Conservation (phyloP, 2,113 vertebrate genomes). For the Aramus guarauna region DNA sequence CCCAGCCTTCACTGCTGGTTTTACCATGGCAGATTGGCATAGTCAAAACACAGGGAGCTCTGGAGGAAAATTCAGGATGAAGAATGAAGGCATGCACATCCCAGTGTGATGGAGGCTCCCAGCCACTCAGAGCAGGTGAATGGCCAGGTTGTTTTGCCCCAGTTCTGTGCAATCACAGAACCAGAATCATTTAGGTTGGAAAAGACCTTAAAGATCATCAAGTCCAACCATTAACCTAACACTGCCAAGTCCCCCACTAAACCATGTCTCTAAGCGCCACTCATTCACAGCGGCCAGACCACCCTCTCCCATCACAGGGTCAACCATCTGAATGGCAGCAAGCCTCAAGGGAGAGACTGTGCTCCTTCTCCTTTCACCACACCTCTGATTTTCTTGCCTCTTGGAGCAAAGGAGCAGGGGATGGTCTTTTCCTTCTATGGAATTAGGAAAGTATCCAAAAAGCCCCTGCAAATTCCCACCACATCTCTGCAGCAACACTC, state of each 20-base stretch:
- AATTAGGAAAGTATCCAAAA: not conserved
- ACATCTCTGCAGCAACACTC: rapidly evolving
- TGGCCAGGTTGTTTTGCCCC: not conserved
- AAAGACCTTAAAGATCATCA: not conserved
- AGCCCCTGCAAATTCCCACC: not conserved
- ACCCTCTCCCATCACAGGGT: not conserved
- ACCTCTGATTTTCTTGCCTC: not conserved
- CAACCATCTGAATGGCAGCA: not conserved
- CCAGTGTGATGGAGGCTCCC: not conserved
- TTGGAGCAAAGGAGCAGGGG: not conserved
- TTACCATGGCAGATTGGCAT: not conserved
- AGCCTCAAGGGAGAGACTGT: not conserved
- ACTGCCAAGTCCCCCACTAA: too few relatives aligned
- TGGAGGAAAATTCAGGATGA: not conserved
- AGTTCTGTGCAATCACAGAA: not conserved
- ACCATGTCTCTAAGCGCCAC: not conserved
- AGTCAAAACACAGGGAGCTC: not conserved
- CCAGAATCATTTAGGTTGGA: not conserved
- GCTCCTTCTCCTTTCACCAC: not conserved
- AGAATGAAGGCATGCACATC: not conserved
- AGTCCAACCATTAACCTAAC: not conserved
- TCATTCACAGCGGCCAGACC: not conserved
- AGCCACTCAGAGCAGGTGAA: not conserved
- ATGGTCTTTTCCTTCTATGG: not conserved
- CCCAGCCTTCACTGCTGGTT: not conserved